A percentile compares a stretch with the other conserved stretches of the same genome.
These are phyloP conservation scores for Lasiurus cinereus DNA, from an alignment of 2,113 vertebrate genomes.

Conservation along the genomic window DNA sequence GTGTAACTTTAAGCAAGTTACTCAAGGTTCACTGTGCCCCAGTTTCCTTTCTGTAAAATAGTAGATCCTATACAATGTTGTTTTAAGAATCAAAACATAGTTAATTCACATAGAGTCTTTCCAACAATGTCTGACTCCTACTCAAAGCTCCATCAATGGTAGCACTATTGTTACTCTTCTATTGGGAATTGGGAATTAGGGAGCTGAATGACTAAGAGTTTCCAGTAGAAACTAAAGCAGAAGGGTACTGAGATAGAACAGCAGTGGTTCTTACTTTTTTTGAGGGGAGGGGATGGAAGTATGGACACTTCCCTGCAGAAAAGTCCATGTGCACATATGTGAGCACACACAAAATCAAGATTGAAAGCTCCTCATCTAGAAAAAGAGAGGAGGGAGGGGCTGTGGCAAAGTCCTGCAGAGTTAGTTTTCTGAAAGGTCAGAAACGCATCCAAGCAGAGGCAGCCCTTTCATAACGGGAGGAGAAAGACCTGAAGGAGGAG, in stretches of 20 bases:
- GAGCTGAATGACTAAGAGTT: background rate
- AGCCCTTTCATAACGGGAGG: background rate
- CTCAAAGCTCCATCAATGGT: background rate
- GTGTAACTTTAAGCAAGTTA: background rate
- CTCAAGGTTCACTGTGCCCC: background rate
- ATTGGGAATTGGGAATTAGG: background rate
- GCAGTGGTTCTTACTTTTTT: background rate
- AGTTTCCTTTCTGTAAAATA: constrained; percentile 23
- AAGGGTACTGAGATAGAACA: background rate
- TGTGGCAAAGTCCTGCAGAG: background rate
- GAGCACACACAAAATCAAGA: background rate
- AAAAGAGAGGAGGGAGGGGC: background rate
- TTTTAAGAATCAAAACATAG: constrained; percentile 51
- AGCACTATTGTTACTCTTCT: background rate
- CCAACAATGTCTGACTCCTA: background rate
- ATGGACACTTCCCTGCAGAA: background rate
- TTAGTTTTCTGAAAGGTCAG: background rate
- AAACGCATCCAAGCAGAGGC: background rate
- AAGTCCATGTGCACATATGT: background rate
- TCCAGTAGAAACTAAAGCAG: background rate
- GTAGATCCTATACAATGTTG: background rate
- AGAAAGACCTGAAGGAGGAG: background rate
- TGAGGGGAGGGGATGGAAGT: background rate
- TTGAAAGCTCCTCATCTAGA: background rate
- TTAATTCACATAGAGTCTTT: background rate